These are phyloP conservation scores for Ginglymostoma cirratum DNA, from an alignment of 2,113 vertebrate genomes.

Conservation along the genomic window DNA sequence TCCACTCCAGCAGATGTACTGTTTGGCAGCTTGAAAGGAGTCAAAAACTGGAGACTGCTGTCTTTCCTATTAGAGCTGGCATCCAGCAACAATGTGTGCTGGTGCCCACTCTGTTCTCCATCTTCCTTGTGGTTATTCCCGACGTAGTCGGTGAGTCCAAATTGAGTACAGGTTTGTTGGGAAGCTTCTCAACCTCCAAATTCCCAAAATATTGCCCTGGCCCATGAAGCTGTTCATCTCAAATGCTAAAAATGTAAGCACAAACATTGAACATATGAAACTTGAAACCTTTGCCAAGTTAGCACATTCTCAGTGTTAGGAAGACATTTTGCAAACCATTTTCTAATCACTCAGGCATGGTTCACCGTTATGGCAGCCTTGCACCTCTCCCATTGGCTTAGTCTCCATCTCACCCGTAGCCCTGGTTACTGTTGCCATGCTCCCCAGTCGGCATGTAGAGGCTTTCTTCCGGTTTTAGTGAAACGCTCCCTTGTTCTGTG, in stretches of 20 bases:
- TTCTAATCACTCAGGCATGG: neutral
- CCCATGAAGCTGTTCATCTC: neutral
- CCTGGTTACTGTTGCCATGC: conserved; percentile 34
- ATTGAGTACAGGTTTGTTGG: too few relatives aligned
- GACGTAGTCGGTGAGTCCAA: too few relatives aligned
- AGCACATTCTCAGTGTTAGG: neutral
- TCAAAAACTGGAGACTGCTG: too few relatives aligned
- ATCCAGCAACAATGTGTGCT: too few relatives aligned
- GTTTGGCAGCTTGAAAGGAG: too few relatives aligned
- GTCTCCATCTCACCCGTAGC: neutral
- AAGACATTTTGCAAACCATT: neutral
- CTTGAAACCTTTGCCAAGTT: neutral
- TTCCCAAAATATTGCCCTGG: neutral
- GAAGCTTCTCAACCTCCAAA: neutral
- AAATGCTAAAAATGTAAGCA: neutral
- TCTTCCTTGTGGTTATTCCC: too few relatives aligned
- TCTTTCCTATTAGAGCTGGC: too few relatives aligned
- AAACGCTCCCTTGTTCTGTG: neutral
- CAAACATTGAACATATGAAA: neutral
- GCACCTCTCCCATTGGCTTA: conserved; percentile 5
- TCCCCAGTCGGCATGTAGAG: neutral
- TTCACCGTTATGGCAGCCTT: neutral
- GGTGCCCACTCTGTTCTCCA: too few relatives aligned
- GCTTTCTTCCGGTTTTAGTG: neutral
- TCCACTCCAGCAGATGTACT: too few relatives aligned